These are phyloP conservation scores for Papilio polytes DNA, from an alignment of 1,140 invertebrate genomes.

Conservation along the genomic window DNA sequence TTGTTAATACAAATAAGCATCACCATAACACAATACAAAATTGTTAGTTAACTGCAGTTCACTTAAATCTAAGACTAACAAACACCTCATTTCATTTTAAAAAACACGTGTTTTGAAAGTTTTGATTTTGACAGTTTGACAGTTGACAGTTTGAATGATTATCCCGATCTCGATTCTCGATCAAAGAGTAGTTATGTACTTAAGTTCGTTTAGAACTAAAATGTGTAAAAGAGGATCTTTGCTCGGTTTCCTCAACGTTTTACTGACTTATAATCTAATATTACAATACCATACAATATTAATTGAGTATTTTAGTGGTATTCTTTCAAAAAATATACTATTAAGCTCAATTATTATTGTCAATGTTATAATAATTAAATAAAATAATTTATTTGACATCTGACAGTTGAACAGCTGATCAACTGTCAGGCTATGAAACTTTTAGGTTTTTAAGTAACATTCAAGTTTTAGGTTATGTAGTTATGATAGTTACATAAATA, in stretches of 20 bases:
- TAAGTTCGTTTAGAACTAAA: too few relatives aligned
- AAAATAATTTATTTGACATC: background rate
- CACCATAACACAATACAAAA: constrained; percentile 1
- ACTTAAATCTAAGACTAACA: background rate
- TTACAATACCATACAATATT: too few relatives aligned
- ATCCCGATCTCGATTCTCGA: background rate
- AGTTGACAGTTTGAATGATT: background rate
- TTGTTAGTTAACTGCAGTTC: background rate
- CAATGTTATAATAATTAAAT: too few relatives aligned
- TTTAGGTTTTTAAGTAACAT: too few relatives aligned
- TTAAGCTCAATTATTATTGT: too few relatives aligned
- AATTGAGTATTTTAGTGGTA: too few relatives aligned
- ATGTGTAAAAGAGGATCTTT: too few relatives aligned
- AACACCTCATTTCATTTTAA: background rate
- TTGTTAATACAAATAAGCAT: constrained; percentile 48
- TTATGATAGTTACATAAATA: constrained; percentile 16
- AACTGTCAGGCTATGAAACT: background rate
- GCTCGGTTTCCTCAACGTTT: too few relatives aligned
- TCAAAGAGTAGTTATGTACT: background rate
- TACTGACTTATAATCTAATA: too few relatives aligned
- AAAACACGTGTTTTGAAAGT: constrained; percentile 32
- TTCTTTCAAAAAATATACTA: too few relatives aligned
- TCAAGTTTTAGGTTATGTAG: background rate
- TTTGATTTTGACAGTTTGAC: background rate
- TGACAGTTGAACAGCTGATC: constrained; percentile 1